Base-by-base conservation (phyloP, 2,113 vertebrate genomes). In the Protomyctophum bolini region DNA sequence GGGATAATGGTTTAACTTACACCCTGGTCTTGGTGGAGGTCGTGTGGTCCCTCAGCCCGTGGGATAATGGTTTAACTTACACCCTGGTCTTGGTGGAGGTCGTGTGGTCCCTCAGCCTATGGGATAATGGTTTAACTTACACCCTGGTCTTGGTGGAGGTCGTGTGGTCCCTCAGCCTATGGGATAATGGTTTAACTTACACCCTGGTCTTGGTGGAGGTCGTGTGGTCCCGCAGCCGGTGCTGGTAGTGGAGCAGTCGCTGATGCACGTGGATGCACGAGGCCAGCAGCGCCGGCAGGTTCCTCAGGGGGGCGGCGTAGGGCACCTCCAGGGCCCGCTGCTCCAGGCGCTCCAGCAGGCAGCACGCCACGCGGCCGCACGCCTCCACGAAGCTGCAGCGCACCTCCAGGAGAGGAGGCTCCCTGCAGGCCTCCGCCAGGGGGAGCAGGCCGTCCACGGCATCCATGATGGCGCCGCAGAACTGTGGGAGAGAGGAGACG, bases 381-480 rank as follows among this genome's bases (percentile, higher is more conserved):
- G 92, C 93, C 72, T 99, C 96, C 71, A 95, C 91, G 75, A 96
- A 97, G 90, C 92, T 95, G 70, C 85, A 89, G 88, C 91, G 94
- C 68, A 98, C 95, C 82, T 96, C 95, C 88, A 94, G 93, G 76
- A 97, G 91, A 79, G 91, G 91, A 83, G 90, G 92, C 75, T 94
- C 94, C 73, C 90, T 91, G 92, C 95, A 96, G 66, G 94, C 95
- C 85, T 94, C 84, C 77, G 96, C 97, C 90, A 98, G 80, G 50
- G 96, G 95, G 82, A 98, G 94, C 75, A 98, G 88, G 68, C 90
- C 90, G 87, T 98, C 96, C 67, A 96, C 88, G 81, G 97, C 95
- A 82, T 93, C 92, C 89, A 95, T 83, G 90, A 98, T 90, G 70
- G 95, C 93, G 89, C 87, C 92, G 87, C 95, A 97, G 92, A 98